Conservation (phyloP, 2,888 invertebrate genomes). For the Torymus aiolomorphi region DNA sequence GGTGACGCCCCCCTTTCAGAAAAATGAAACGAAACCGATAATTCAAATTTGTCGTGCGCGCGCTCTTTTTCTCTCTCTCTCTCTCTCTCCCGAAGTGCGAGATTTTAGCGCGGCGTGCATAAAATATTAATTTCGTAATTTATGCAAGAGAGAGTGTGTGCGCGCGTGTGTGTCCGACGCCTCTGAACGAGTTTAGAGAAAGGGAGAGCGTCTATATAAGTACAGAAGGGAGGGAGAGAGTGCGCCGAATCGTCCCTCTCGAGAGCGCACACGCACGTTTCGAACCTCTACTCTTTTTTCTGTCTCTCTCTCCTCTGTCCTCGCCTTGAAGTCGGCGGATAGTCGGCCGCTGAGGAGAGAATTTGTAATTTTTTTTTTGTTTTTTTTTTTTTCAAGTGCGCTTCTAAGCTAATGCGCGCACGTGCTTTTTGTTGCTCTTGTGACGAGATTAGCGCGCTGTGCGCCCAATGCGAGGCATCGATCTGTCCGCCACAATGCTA, state of each 20-base stretch:
- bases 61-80: no score
- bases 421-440: no score
- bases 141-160: conserved; percentile 54
- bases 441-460: no score
- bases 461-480: no score
- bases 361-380: conserved; percentile 28
- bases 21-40: conserved; percentile 58
- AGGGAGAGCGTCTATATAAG: conserved; percentile 22
- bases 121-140: conserved; percentile 59
- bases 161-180: conserved; percentile 51
- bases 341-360: conserved; percentile 9
- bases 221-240: conserved; percentile 38
- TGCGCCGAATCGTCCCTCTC: conserved; percentile 30
- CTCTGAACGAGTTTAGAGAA: conserved; percentile 58
- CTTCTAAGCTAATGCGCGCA: not conserved
- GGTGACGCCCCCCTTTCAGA: conserved; percentile 52
- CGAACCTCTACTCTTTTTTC: conserved; percentile 4
- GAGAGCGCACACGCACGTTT: not conserved
- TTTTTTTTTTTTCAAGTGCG: not conserved
- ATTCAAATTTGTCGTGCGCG: conserved; percentile 59
- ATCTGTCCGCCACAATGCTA: no score
- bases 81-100: conserved; percentile 41
- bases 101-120: conserved; percentile 55
- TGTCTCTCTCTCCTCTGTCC: conserved; percentile 21
- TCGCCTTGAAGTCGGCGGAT: conserved; percentile 3